A percentile compares a stretch with the other conserved stretches of the same genome.
These are phyloP conservation scores for Hippocampus abdominalis DNA, from an alignment of 2,113 vertebrate genomes.

Conservation along the genomic window DNA sequence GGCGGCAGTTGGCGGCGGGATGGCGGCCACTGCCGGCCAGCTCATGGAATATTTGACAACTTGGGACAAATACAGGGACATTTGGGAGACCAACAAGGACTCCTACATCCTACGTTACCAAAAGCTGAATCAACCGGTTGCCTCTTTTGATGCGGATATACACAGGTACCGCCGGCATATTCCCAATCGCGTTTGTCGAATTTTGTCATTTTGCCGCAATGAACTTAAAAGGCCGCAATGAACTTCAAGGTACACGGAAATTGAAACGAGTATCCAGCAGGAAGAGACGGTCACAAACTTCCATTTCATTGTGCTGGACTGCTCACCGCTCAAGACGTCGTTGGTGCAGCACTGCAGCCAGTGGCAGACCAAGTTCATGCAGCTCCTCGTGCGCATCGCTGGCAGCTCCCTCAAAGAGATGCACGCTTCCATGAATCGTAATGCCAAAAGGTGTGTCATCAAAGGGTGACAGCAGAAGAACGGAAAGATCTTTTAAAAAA, in stretches of 20 bases:
- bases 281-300: slow-evolving; percentile 44
- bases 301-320: slow-evolving; percentile 51
- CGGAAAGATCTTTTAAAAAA: background rate
- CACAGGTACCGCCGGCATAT: slow-evolving; percentile 64
- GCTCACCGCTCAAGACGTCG: slow-evolving; percentile 52
- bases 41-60: slow-evolving; percentile 81
- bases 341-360: slow-evolving; percentile 55
- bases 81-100: slow-evolving; percentile 88
- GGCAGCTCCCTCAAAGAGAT: slow-evolving; percentile 38
- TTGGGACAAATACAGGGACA: slow-evolving; percentile 83
- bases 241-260: slow-evolving; percentile 50
- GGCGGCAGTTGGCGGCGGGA: slow-evolving; percentile 71
- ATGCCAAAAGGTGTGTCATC: slow-evolving; percentile 37
- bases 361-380: slow-evolving; percentile 57
- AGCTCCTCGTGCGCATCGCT: slow-evolving; percentile 46
- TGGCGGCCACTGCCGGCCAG: slow-evolving; percentile 68
- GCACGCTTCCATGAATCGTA: slow-evolving; percentile 27
- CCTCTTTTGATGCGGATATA: slow-evolving; percentile 83
- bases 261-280: slow-evolving; percentile 45
- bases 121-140: slow-evolving; percentile 77
- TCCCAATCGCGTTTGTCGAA: background rate
- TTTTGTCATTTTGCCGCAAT: background rate
- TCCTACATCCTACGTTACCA: slow-evolving; percentile 79
- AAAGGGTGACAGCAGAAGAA: no score
- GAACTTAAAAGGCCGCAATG: background rate